Conservation (phyloP, 1,140 invertebrate species). For the Aphaenogaster ashmeadi region DNA sequence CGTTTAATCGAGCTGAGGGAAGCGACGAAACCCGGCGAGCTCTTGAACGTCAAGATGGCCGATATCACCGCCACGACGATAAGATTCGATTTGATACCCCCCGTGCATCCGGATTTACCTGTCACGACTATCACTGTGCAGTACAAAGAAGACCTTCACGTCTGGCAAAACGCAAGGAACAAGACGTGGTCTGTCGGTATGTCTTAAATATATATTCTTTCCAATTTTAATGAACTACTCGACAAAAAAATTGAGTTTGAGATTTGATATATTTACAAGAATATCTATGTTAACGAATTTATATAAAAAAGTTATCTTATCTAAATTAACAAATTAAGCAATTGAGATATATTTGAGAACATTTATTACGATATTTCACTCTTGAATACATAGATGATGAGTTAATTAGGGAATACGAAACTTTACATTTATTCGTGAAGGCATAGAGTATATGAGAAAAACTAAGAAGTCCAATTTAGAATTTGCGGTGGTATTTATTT, state of each 20-base stretch:
- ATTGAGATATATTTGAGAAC: background rate
- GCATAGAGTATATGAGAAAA: background rate
- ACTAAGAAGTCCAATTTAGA: background rate
- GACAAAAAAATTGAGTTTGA: background rate
- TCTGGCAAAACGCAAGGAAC: conserved; percentile 91
- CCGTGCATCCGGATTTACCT: conserved; percentile 92
- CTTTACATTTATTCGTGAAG: conserved; percentile 13
- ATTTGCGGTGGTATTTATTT: background rate
- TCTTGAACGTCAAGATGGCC: conserved; percentile 89
- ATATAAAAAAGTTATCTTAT: background rate
- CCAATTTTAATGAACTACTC: background rate
- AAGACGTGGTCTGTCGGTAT: conserved; percentile 92
- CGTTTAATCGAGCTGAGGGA: conserved; percentile 91
- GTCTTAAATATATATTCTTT: conserved; percentile 18
- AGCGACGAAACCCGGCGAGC: conserved; percentile 88
- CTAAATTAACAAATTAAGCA: conserved; percentile 15
- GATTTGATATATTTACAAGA: background rate
- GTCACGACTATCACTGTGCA: conserved; percentile 91
- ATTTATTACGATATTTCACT: conserved; percentile 24
- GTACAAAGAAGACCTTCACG: conserved; percentile 90
- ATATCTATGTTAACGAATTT: background rate
- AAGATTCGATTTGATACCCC: conserved; percentile 92
- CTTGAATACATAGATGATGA: conserved; percentile 3
- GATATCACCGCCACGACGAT: conserved; percentile 94
- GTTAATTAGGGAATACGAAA: background rate